phyloP scores from a whole-genome alignment of 2,888 invertebrate species.

The Spodoptera picta region DNA sequence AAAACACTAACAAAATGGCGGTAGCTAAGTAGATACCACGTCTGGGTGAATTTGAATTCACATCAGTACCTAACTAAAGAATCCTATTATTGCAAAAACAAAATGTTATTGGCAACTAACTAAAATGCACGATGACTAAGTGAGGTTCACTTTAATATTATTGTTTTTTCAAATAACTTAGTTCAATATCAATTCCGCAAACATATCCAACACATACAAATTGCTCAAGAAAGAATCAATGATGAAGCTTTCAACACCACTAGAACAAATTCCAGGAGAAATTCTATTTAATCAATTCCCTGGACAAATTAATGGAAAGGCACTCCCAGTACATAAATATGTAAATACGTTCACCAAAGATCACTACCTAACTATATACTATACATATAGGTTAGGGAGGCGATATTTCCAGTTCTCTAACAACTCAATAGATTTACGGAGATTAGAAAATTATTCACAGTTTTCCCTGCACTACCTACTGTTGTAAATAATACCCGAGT shows the following conservation, averaged over 20 bases:
- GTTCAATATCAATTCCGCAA: background rate
- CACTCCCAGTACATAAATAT: slow-evolving; percentile 52
- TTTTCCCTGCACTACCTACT: slow-evolving; percentile 55
- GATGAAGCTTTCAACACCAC: slow-evolving; percentile 18
- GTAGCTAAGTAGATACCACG: too few relatives aligned
- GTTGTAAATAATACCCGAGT: slow-evolving; percentile 50
- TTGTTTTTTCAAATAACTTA: too few relatives aligned
- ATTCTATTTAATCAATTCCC: slow-evolving; percentile 39
- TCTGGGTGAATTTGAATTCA: too few relatives aligned
- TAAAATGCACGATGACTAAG: too few relatives aligned
- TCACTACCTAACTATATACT: slow-evolving; percentile 23
- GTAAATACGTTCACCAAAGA: slow-evolving; percentile 62
- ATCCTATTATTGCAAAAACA: too few relatives aligned
- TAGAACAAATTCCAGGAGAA: slow-evolving; percentile 36
- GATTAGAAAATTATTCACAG: slow-evolving; percentile 62
- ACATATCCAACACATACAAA: slow-evolving; percentile 25
- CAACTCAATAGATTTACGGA: slow-evolving; percentile 43
- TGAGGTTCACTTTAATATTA: too few relatives aligned
- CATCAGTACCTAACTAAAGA: too few relatives aligned
- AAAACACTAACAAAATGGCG: too few relatives aligned
- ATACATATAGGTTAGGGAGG: slow-evolving; percentile 54
- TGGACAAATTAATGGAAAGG: slow-evolving; percentile 44
- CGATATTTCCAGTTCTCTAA: slow-evolving; percentile 39
- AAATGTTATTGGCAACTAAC: too few relatives aligned
- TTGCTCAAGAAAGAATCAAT: slow-evolving; percentile 40